Percentiles rank a stretch among this genome's conserved stretches.
phyloP scores from a whole-genome alignment of 2,888 invertebrate species.

The Caenorhabditis sp. region DNA sequence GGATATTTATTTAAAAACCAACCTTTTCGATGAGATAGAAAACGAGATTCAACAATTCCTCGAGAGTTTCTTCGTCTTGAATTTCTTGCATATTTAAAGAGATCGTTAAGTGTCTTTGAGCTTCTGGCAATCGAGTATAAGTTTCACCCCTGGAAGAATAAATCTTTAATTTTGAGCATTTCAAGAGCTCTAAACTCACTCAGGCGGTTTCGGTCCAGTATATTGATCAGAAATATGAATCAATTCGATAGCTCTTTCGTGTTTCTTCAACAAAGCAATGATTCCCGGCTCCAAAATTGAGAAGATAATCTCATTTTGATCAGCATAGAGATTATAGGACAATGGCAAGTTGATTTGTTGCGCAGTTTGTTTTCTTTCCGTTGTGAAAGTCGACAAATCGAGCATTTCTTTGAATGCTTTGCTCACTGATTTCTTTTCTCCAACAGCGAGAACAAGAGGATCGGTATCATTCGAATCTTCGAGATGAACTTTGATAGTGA shows the following conservation, averaged over 20 bases:
- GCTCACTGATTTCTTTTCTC: slow-evolving; percentile 85
- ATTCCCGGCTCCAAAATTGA: slow-evolving; percentile 47
- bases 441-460: slow-evolving; percentile 88
- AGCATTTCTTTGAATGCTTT: slow-evolving; percentile 88
- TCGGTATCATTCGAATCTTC: slow-evolving; percentile 83
- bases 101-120: slow-evolving; percentile 80
- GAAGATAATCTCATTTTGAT: slow-evolving; percentile 48
- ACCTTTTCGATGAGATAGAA: slow-evolving; percentile 89
- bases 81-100: slow-evolving; percentile 72
- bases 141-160: slow-evolving; percentile 64
- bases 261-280: slow-evolving; percentile 75
- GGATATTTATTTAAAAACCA: too few species aligned
- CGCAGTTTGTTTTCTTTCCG: slow-evolving; percentile 46
- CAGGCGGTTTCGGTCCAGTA: slow-evolving; percentile 85
- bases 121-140: slow-evolving; percentile 77
- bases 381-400: slow-evolving; percentile 77
- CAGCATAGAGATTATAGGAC: slow-evolving; percentile 34
- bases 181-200: slow-evolving; percentile 79
- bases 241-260: slow-evolving; percentile 86
- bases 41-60: slow-evolving; percentile 72
- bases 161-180: neutral
- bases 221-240: slow-evolving; percentile 97
- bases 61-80: slow-evolving; percentile 36
- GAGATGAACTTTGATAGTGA: slow-evolving; percentile 73
- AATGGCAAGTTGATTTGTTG: slow-evolving; percentile 40